A percentile compares a stretch with the other conserved stretches of the same genome.
Conservation (phyloP, 2,888 invertebrate species). For the Chrysodeixis includens region DNA sequence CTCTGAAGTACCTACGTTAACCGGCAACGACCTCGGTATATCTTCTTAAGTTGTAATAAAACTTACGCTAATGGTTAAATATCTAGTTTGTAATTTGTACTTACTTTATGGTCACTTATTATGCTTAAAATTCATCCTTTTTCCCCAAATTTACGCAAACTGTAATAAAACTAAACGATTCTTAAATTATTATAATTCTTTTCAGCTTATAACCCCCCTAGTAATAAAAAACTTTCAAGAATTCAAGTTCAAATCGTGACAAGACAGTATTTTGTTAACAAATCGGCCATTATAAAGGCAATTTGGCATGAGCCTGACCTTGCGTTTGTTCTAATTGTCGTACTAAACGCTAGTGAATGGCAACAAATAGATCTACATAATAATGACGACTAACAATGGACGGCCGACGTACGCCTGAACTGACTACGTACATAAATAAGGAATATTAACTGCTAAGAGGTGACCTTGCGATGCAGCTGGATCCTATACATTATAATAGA, state of each 20-base stretch:
- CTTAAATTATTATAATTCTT: conserved; percentile 30
- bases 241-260: conserved; percentile 56
- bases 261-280: conserved; percentile 43
- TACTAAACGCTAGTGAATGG: conserved; percentile 72
- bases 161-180: conserved; percentile 38
- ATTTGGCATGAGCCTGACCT: conserved; percentile 68
- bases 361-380: conserved; percentile 71
- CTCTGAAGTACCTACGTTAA: conserved; percentile 26
- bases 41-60: conserved; percentile 37
- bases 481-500: conserved; percentile 43
- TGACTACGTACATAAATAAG: conserved; percentile 64
- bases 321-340: conserved; percentile 71
- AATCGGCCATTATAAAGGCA: conserved; percentile 43
- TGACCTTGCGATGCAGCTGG: conserved; percentile 61
- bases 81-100: conserved; percentile 23
- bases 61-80: conserved; percentile 39
- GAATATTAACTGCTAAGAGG: conserved; percentile 57
- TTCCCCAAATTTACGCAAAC: conserved; percentile 30
- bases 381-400: conserved; percentile 71
- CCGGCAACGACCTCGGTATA: conserved; percentile 25
- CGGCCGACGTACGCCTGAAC: conserved; percentile 62
- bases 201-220: conserved; percentile 21
- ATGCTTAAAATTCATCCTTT: conserved; percentile 43
- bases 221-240: conserved; percentile 23
- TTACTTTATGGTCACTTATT: conserved; percentile 42